Conservation (phyloP, 2,888 invertebrate species). For the Apodemia zela region DNA sequence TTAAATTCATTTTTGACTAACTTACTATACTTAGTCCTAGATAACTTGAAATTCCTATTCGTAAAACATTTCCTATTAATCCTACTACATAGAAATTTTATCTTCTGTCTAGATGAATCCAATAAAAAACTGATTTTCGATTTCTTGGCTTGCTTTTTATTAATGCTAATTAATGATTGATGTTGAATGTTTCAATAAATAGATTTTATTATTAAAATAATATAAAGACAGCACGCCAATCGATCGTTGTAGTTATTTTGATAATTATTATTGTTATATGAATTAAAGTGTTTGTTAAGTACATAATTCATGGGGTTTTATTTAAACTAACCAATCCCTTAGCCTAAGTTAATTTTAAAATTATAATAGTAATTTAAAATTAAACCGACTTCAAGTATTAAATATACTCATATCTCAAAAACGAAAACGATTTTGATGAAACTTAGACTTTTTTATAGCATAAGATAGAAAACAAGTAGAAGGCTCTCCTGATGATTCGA, state of each 20-base stretch:
- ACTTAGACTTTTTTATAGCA: too few species aligned
- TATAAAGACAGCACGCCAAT: conserved; percentile 46
- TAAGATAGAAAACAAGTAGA: too few species aligned
- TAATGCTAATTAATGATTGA: conserved; percentile 25
- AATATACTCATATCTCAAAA: too few species aligned
- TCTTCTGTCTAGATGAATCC: conserved; percentile 17
- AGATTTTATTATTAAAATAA: conserved; percentile 31
- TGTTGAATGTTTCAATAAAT: conserved; percentile 25
- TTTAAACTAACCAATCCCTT: conserved; percentile 22
- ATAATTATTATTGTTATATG: conserved; percentile 67
- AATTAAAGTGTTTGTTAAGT: conserved; percentile 77
- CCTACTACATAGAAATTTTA: conserved; percentile 15
- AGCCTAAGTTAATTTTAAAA: too few species aligned
- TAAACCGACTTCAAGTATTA: too few species aligned
- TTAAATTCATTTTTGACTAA: conserved; percentile 17
- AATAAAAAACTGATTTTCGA: conserved; percentile 15
- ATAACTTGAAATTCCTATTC: conserved; percentile 14
- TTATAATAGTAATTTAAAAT: too few species aligned
- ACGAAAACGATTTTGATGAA: too few species aligned
- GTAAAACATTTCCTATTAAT: conserved; percentile 22
- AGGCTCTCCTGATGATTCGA: too few species aligned
- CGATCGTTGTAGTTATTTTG: conserved; percentile 59
- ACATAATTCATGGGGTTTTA: conserved; percentile 45
- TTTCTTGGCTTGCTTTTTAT: conserved; percentile 20
- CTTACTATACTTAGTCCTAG: conserved; percentile 18